phyloP scores from a whole-genome alignment of 2,113 vertebrate species.

The Capreolus pygargus region DNA sequence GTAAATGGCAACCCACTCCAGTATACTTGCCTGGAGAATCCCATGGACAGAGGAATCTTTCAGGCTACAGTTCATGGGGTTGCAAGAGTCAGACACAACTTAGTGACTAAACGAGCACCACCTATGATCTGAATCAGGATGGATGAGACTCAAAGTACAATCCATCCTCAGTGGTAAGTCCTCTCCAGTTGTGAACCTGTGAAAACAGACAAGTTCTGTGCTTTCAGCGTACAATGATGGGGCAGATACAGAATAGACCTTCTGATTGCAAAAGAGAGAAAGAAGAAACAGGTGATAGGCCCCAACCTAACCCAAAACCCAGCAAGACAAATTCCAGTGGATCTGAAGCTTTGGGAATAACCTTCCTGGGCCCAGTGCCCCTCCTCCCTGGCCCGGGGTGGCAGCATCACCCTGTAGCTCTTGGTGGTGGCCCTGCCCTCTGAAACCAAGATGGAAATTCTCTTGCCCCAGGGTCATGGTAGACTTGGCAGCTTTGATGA shows the following conservation, averaged over 20 bases:
- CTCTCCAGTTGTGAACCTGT: background rate
- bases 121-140: background rate
- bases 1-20: background rate
- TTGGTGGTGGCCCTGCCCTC: background rate
- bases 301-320: background rate
- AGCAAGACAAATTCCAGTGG: background rate
- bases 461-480: background rate
- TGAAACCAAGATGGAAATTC: background rate
- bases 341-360: background rate
- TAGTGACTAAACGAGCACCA: background rate
- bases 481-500: background rate
- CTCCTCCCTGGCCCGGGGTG: background rate
- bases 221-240: background rate
- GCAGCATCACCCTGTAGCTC: background rate
- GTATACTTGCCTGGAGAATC: background rate
- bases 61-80: background rate
- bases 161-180: background rate
- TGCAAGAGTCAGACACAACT: background rate
- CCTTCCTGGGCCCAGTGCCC: background rate
- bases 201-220: background rate
- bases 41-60: background rate
- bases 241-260: background rate
- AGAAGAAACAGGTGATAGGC: background rate
- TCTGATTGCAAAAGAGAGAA: background rate
- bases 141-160: background rate